These are phyloP conservation scores for Drosophila takahashii DNA, from an alignment of 1,140 invertebrate species.

Conservation along the genomic window DNA sequence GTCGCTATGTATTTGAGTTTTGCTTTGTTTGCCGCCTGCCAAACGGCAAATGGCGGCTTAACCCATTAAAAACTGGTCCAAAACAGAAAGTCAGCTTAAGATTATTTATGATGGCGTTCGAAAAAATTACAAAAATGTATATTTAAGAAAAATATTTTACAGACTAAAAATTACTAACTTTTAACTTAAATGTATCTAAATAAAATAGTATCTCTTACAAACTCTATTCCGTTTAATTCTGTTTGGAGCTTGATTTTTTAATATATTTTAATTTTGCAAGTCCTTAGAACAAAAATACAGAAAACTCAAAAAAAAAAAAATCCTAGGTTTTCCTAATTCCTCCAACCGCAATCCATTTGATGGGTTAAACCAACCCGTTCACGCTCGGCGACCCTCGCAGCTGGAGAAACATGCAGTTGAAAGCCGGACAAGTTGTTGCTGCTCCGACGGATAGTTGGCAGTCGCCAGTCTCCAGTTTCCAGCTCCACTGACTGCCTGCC, in stretches of 20 bases:
- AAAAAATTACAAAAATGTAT: too few species aligned
- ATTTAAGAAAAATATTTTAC: too few species aligned
- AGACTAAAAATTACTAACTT: too few species aligned
- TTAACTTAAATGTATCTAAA: too few species aligned
- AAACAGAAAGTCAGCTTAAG: neutral
- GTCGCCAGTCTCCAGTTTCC: conserved; percentile 32
- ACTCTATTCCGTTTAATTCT: too few species aligned
- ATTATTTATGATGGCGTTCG: too few species aligned
- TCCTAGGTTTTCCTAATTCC: neutral
- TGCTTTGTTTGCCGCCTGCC: conserved; percentile 32
- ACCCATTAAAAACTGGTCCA: conserved; percentile 9
- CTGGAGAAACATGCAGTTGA: conserved; percentile 55
- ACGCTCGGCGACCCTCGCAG: conserved; percentile 15
- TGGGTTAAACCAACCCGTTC: conserved; percentile 36
- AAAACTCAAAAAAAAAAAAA: too few species aligned
- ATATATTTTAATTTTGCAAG: too few species aligned
- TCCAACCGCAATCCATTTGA: neutral
- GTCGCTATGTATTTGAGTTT: conserved; percentile 56
- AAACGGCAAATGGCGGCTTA: conserved; percentile 40
- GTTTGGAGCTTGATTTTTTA: too few species aligned
- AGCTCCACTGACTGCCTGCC: conserved; percentile 39
- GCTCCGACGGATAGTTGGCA: conserved; percentile 27
- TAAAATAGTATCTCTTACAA: too few species aligned
- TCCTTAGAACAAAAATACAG: too few species aligned
- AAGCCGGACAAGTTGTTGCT: conserved; percentile 49